Evolutionary conservation across 2,888 invertebrate species (phyloP), one percentile per base, ranked within the genome.

Genomic region (Silvanus unidentatus): DNA sequence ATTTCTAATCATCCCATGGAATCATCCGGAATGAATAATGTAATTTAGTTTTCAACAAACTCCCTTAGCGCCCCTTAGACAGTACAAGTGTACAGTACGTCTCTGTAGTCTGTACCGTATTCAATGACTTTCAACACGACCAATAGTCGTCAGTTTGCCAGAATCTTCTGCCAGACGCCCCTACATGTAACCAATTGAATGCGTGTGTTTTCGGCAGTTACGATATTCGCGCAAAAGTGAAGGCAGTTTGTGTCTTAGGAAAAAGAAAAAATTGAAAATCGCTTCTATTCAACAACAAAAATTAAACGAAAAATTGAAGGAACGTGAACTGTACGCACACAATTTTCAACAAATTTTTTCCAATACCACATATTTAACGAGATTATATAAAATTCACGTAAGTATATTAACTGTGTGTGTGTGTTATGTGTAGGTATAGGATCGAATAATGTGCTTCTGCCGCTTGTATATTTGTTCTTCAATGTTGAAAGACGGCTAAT

Each of bases 141-240:
- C 60, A 61, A 58, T 58, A 43, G 48, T 46, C 43, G 16, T 30
- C 39, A 45, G 41, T 40, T 57, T 65, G 71, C 63, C 70, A 73
- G 72, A 73, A 60, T 65, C 66, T 70, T 66, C 73, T 71, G 73
- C 68, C 71, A 71, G 71, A 72, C 56, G 62, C 66, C 69, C 65
- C 72, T 70, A 59, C 45, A 40, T 37, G 38, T 46, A 44, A 50
- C 60, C 59, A 60, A 60, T 52, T 68, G 66, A 66, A 66, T 55
- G 30, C 47, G 48, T 50, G 53, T 52, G 44, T 48, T 58, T 62
- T 62, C 58, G 62, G 60, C 62, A 67, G 62, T 65, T 64, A 55
- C 44, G 49, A 58, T 63, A 57, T 63, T 58, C 63, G 63, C 61
- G 57, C 52, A 45, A 53, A 62, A 58, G 59, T 55, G 57, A 56